These are phyloP conservation scores for Alentia gelatinosa DNA, from an alignment of 2,888 invertebrate species.

Conservation along the genomic window DNA sequence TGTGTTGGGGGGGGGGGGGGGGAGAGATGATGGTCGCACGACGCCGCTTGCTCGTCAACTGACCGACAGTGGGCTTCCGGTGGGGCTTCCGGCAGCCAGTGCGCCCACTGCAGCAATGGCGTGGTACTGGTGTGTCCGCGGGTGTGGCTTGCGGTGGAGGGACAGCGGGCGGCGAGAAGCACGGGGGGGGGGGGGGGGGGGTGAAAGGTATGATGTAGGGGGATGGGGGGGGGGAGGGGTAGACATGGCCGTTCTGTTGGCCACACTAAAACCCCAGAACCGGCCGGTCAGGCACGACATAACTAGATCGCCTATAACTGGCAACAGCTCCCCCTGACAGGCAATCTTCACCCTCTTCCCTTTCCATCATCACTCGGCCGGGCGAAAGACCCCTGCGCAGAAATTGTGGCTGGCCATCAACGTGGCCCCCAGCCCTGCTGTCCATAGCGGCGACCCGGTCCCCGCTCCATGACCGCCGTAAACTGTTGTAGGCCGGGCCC, in stretches of 20 bases:
- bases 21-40: too few species aligned
- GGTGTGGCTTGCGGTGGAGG: not conserved
- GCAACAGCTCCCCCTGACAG: too few species aligned
- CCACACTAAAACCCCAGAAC: too few species aligned
- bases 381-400: not conserved
- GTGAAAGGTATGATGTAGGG: too few species aligned
- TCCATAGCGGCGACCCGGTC: too few species aligned
- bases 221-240: not conserved
- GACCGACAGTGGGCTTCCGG: not conserved
- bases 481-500: not conserved
- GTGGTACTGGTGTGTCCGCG: not conserved
- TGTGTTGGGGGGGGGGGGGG: too few species aligned
- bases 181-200: not conserved
- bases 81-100: not conserved
- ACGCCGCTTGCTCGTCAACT: too few species aligned
- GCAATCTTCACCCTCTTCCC: not conserved
- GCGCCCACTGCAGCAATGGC: not conserved
- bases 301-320: too few species aligned
- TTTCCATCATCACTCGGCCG: not conserved
- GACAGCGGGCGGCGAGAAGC: not conserved
- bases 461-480: not conserved
- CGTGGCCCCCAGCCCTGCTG: too few species aligned
- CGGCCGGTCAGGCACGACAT: too few species aligned
- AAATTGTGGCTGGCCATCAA: not conserved
- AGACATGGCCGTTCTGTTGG: not conserved